Evolutionary conservation across 2,797 vertebrate genomes (phyloP).

Genomic region (Novumbra hubbsi): DNA sequence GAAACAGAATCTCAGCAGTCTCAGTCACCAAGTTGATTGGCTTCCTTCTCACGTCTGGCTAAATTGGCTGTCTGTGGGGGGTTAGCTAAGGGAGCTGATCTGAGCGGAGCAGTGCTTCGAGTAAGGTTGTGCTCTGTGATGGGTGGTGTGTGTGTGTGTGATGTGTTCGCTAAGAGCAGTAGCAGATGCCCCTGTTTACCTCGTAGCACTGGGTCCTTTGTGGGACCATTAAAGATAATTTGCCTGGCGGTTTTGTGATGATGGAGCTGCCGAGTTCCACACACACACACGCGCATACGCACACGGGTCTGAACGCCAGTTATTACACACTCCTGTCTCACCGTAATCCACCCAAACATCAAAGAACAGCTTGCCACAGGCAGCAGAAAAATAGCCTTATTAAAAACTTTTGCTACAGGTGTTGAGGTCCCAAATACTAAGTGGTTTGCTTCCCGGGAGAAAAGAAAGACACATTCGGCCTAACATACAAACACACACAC

Average conservation of each 20-base stretch:
- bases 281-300: neutral
- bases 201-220: conserved; percentile 16
- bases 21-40: conserved; percentile 8
- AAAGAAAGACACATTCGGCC: neutral
- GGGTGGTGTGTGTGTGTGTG: conserved; percentile 13
- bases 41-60: conserved; percentile 12
- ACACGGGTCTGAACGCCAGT: conserved; percentile 29
- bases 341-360: neutral
- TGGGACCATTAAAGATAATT: conserved; percentile 47
- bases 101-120: too few species aligned
- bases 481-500: neutral
- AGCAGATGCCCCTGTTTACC: conserved; percentile 37
- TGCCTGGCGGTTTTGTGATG: conserved; percentile 45
- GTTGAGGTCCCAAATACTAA: conserved; percentile 51
- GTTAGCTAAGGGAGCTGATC: neutral
- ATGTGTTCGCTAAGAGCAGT: conserved; percentile 18
- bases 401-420: conserved; percentile 50
- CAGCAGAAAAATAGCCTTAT: conserved; percentile 40
- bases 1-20: neutral
- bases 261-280: conserved; percentile 47
- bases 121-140: neutral
- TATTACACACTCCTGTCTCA: conserved; percentile 31
- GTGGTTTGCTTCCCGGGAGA: conserved; percentile 13
- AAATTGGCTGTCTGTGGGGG: conserved; percentile 11
- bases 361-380: conserved; percentile 39